Evolutionary conservation across 2,113 vertebrate species (phyloP).

Genomic region (Chrysochloris asiatica): DNA sequence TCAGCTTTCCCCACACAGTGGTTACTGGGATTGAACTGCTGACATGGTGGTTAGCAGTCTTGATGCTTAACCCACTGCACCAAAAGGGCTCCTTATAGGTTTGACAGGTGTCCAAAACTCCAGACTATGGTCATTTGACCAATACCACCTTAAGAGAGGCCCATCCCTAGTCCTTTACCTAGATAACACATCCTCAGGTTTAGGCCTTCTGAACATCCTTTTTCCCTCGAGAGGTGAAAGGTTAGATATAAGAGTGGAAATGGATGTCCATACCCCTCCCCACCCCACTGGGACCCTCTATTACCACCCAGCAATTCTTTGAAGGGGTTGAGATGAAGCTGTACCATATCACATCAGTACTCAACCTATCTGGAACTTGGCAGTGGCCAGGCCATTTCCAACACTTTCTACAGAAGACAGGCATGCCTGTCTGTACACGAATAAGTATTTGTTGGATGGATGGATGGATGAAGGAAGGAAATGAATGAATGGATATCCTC

Average conservation of each 20-base stretch:
- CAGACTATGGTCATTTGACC: neutral
- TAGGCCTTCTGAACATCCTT: too few relatives aligned
- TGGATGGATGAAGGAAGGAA: neutral
- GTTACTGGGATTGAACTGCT: too few relatives aligned
- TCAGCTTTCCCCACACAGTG: too few relatives aligned
- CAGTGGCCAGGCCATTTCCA: neutral
- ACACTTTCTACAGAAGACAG: too few relatives aligned
- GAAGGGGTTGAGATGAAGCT: neutral
- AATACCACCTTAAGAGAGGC: too few relatives aligned
- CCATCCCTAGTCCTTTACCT: too few relatives aligned
- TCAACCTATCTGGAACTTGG: neutral
- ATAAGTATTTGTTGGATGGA: neutral
- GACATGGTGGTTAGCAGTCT: too few relatives aligned
- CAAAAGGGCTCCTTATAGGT: too few relatives aligned
- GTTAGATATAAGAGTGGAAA: neutral
- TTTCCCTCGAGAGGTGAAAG: neutral
- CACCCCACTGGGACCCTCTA: neutral
- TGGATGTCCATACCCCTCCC: neutral
- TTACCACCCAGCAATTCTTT: neutral
- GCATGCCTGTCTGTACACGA: neutral
- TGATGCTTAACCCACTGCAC: too few relatives aligned
- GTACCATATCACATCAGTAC: neutral
- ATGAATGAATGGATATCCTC: neutral
- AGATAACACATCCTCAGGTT: too few relatives aligned
- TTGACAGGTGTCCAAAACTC: neutral